Base-by-base conservation (phyloP, 2,888 invertebrate genomes). In the Tortrix viridana region DNA sequence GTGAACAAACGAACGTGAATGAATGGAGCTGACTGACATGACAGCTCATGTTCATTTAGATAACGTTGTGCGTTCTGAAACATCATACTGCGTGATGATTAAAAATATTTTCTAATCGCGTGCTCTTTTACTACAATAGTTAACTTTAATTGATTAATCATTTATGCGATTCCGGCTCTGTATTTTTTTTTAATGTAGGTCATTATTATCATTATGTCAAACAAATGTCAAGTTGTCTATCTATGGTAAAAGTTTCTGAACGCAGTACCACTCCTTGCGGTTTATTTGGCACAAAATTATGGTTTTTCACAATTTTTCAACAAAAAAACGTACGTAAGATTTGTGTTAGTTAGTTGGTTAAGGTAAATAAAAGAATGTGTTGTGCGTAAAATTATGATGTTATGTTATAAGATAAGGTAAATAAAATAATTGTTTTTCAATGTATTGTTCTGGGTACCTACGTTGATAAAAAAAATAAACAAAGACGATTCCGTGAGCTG, bases 231-330 rank as follows among this genome's bases (percentile, higher is more conserved):
- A 56, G 50, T 32, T 7, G 14, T 1, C 32, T 32, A 19, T 37
- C n/a, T 22, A 43, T 44, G 14, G 37, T n/a, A n/a, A 23, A 22
- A 53, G 69, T 74, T 74, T 73, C 70, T 20, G 73, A 75, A 76
- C 76, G 75, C 58, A 65, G 66, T 68, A 77, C 76, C 77, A 79
- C 77, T 78, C 74, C 74, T 76, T 69, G 69, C 67, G 66, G 69
- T 69, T 67, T 77, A 74, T 75, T 77, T 74, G 72, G 71, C 47
- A 23, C 14, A 16, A 14, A 37, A 23, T 22, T 44, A 20, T 32
- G 37, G 32, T 37, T 46, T 38, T 48, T 47, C 12, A 22, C n/a
- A n/a, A n/a, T n/a, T n/a, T n/a, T n/a, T 38, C n/a, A 20, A n/a
- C n/a, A n/a, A n/a, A 23, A 46, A 57, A 44, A 38, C 43, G 9